Evolutionary conservation across 37 sponge, comb jelly and placozoan genomes (phyloP), one percentile per base, ranked within the genome.

Genomic region (Aplysina aerophoba): DNA sequence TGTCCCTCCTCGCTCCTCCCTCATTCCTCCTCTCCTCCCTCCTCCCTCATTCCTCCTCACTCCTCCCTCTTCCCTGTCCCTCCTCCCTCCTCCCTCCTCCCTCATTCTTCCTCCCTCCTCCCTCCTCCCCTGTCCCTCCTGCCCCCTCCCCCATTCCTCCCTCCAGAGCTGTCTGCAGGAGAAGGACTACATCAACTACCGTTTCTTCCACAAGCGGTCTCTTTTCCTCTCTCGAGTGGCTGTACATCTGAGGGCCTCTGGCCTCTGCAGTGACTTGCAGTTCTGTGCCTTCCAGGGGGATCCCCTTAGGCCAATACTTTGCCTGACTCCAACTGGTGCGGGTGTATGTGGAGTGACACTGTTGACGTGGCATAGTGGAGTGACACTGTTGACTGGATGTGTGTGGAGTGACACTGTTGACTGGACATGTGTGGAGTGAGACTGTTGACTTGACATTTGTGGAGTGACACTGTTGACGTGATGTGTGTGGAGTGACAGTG

Each of bases 121-220:
- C n/a, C n/a, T n/a, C n/a, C n/a, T n/a, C n/a, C n/a, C n/a, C 60
- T n/a, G n/a, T n/a, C n/a, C n/a, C n/a, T n/a, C n/a, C n/a, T n/a
- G n/a, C n/a, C 31, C 28, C 12, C 5, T 28, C 16, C n/a, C 30
- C 20, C 15, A 17, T 54, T 55, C 55, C 53, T 55, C 79, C 27
- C 3, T 50, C 16, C 34, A 96, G 96, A 87, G 88, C 0, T 97
- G 94, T 85, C 66, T 93, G 15, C 87, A 95, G 55, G 90, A 80
- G 4, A 97, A 90, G 79, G 99, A 99, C 77, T 85, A 92, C 63
- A 58, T 99, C 22, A 93, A 97, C 85, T 93, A 90, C 73, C 89
- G 95, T 1, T 97, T 92, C 83, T 85, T 89, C 39, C 89, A 89
- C 60, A 97, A 97, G 82, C 79, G 97, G 65, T 94, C 96, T 59